Evolutionary conservation across 2,113 vertebrate species (phyloP), one percentile per base, ranked within the genome.

Genomic region (Passer domesticus): DNA sequence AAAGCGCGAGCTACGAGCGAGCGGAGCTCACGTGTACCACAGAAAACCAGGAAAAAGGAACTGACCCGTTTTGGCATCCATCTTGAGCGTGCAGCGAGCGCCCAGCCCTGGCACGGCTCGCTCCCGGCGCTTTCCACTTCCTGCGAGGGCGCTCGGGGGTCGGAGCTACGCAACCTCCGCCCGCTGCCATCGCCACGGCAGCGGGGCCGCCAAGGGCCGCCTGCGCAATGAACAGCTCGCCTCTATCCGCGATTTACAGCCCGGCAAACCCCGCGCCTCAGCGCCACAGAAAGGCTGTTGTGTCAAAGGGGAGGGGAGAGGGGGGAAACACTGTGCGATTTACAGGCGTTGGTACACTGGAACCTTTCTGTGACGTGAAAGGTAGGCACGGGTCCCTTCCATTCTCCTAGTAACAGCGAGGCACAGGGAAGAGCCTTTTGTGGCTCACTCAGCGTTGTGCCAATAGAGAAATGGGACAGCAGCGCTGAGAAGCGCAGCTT

Each of bases 51-150:
- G 41, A 37, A 39, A 75, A 84, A 41, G 62, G 80, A 41, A 98
- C 99, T 98, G 85, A 99, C 99, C 99, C 97, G 88, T 97, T 97
- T 98, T 98, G 98, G 98, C 98, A 97, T 99, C 98, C 99, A 99
- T 99, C 97, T 98, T 98, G 98, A 97, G 97, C 80, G 95, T 96
- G 96, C 96, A 37, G 97, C 97, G 66, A 35, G 90, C 97, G 84
- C 74, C 77, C 88, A 27, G 97, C 62, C 41, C 95, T 58, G 14
- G 95, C 92, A 68, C 96, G 66, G 96, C 94, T 91, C 85, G 91
- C 83, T 39, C 28, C 95, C 84, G 69, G 37, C 60, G 50, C 66
- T 53, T 95, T 95, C 67, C 95, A 94, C 97, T 98, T 98, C 98
- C 98, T 97, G 97, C 96, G 11, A 39, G 94, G 92, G 90, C 95